phyloP scores from a whole-genome alignment of 2,888 invertebrate species.

The Pocota personata region DNA sequence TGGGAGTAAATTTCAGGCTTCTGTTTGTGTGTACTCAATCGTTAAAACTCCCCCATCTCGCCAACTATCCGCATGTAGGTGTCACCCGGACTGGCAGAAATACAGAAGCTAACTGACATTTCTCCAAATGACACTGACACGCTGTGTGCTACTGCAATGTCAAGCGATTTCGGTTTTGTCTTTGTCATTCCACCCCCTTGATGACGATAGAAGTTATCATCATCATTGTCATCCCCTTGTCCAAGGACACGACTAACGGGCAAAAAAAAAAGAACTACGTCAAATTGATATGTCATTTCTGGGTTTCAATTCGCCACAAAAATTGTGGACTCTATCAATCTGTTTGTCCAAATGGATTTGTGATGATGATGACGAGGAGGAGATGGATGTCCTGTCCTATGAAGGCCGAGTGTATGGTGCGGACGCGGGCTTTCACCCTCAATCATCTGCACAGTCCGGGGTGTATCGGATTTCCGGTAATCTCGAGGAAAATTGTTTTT shows the following conservation, averaged over 20 bases:
- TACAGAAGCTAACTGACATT: conserved; percentile 58
- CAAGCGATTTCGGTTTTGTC: conserved; percentile 64
- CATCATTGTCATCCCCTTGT: conserved; percentile 36
- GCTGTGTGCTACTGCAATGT: conserved; percentile 46
- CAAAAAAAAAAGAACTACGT: background rate
- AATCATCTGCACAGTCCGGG: conserved; percentile 26
- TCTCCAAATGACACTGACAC: conserved; percentile 65
- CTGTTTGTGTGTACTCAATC: conserved; percentile 53
- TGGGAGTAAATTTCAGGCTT: conserved; percentile 51
- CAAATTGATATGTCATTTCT: conserved; percentile 69
- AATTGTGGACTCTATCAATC: conserved; percentile 65
- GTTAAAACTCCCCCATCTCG: conserved; percentile 42
- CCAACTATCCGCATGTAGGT: conserved; percentile 56
- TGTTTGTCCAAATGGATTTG: conserved; percentile 72
- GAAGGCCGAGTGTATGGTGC: background rate
- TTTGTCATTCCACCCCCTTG: conserved; percentile 47
- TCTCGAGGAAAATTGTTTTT: conserved; percentile 70
- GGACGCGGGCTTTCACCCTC: conserved; percentile 31
- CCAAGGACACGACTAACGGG: conserved; percentile 46
- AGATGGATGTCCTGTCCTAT: conserved; percentile 52
- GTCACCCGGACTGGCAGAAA: conserved; percentile 58
- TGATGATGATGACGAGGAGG: conserved; percentile 47
- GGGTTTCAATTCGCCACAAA: conserved; percentile 61
- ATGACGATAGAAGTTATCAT: conserved; percentile 47
- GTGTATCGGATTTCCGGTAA: conserved; percentile 77